Evolutionary conservation across 2,797 vertebrate genomes (phyloP), one percentile per base, ranked within the genome.

Genomic region (Thripadectes ignobilis): DNA sequence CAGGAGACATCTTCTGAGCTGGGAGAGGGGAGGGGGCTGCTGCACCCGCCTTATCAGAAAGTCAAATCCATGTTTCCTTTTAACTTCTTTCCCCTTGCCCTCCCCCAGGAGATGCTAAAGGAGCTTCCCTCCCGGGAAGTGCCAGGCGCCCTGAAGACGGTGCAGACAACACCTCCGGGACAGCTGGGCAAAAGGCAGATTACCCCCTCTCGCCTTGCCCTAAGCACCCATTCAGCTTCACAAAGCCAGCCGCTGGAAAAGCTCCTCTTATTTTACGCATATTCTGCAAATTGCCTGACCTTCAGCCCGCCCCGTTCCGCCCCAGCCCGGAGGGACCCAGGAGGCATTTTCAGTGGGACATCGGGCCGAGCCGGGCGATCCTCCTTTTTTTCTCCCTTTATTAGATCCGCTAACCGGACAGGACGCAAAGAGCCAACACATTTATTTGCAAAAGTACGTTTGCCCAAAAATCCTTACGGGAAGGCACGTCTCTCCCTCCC

Each of bases 1-100:
- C 66, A 71, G 85, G 90, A 96, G 80, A 95, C 93, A 93, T 96
- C 85, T 91, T 65, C 76, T n/a, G 54, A 63, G 79, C 74, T 20
- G 61, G 43, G 80, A 92, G 83, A 88, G 91, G 85, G 76, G 92
- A 86, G 88, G 95, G 75, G 90, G 78, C 95, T 96, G 79, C 95
- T 92, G 62, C 76, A 95, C 84, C 71, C 81, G 85, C 96, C 96
- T 93, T 95, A 98, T 97, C 93, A 46, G 69, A 95, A 96, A 96
- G 85, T 92, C 96, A 94, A 85, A 62, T 92, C 87, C 93, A 67
- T 20, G 85, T 78, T 91, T 84, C 88, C 95, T 97, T 92, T 95
- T 78, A 94, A 87, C 93, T 93, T 93, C 63, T 62, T 45, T 69
- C 75, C 80, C 78, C 81, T 32, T 15, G 58, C 79, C 73, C 68